Base-by-base conservation (phyloP, 1,140 invertebrate genomes). In the Aphidius ervi region DNA sequence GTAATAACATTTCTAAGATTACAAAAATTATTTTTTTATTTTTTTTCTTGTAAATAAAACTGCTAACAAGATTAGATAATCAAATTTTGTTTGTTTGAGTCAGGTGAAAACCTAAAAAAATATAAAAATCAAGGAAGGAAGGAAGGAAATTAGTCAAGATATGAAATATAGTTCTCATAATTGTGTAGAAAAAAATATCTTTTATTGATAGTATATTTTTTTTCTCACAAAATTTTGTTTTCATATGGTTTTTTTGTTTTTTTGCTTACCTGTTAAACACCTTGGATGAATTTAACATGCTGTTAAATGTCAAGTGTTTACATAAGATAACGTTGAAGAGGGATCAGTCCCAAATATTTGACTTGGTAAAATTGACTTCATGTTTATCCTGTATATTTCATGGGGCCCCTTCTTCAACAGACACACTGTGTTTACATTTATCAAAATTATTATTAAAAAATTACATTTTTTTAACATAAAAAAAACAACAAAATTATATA, bases 311-410 rank as follows among this genome's bases (percentile, higher is more conserved):
- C 45, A 46, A 63, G 71, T 66, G 68, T 58, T 56, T 67, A 65
- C 63, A 63, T 59, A 37, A 75, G 75, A 76, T 75, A 74, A 73
- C 68, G 65, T 62, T 31, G 49, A 42, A 55, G 41, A 45, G 61
- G 59, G 48, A 59, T 63, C 63, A 65, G 70, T 62, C 63, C 69
- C 74, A 79, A 78, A 80, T 79, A 79, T 80, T 80, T 77, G 74
- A 70, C 63, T 72, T 68, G 68, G 65, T 72, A 74, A 74, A 74
- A 71, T 70, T 66, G 70, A 69, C 68, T 68, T 62, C 16, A 23
- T 72, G 70, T 75, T 75, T 77, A 64, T 68, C 71, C 69, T 74
- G 67, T 70, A 16, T 61, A 3, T 31, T 31, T 31, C 23, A 31
- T 3, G 23, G 23, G 6, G 6, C 10, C 16, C 5, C 37, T 58